These are phyloP conservation scores for Lepidocyrtinus sp. DNA, from an alignment of 2,888 invertebrate species.

Conservation along the genomic window DNA sequence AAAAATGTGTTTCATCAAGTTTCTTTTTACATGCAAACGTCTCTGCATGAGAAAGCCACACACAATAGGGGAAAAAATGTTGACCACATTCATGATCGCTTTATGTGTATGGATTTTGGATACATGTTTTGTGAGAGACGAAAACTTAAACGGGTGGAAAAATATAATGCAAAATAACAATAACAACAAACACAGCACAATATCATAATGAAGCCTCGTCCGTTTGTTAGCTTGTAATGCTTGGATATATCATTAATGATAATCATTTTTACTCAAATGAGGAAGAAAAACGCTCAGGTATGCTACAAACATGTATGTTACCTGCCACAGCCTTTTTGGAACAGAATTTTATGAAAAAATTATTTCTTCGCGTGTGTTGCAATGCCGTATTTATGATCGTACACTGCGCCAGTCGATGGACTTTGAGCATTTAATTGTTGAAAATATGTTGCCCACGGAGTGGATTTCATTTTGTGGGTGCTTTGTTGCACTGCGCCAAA, in stretches of 20 bases:
- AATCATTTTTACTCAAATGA: slow-evolving; percentile 44
- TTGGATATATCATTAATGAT: slow-evolving; percentile 47
- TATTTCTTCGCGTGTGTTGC: slow-evolving; percentile 40
- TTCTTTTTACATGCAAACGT: slow-evolving; percentile 1
- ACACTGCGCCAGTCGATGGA: background rate
- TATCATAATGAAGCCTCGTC: slow-evolving; percentile 21
- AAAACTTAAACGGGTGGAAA: background rate
- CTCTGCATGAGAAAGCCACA: slow-evolving; percentile 1
- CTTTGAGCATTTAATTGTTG: background rate
- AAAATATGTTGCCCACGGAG: too few species aligned
- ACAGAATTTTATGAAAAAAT: slow-evolving; percentile 28
- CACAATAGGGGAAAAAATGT: slow-evolving; percentile 12
- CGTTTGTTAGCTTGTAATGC: background rate
- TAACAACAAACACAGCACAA: slow-evolving; percentile 6
- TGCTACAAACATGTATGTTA: too few species aligned
- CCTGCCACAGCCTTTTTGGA: too few species aligned
- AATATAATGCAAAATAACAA: background rate
- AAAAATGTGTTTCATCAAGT: slow-evolving; percentile 15
- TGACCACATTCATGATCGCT: background rate
- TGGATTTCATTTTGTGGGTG: background rate
- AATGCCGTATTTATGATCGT: background rate
- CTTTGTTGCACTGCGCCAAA: background rate
- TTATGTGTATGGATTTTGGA: background rate
- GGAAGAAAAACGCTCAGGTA: slow-evolving; percentile 34
- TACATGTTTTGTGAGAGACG: background rate